Base-by-base conservation (phyloP, 92 coral and sea anemone genomes). In the Epizoanthus stellaris region DNA sequence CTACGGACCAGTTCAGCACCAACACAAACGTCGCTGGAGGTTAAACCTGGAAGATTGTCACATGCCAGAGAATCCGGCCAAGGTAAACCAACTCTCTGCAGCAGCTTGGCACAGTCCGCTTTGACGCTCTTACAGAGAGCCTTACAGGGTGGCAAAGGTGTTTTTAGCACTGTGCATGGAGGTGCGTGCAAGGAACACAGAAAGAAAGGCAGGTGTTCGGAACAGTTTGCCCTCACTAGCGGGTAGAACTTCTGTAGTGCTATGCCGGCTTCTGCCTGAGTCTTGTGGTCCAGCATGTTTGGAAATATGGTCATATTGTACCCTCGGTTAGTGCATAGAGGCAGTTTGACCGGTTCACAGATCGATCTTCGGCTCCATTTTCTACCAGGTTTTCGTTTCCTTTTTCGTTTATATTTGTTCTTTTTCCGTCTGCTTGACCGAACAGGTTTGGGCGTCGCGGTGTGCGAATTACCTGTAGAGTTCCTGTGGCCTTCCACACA, bases 61-160 rank as follows among this genome's bases (percentile, higher is more conserved):
- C 83, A 79, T 7, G 64, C 43, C 13, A 79, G 72, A 13, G 71
- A 42, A 4, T 62, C 60, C 14, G 82, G 82, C 82, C 82, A 77
- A 16, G 71, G 34, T 6, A 77, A 39, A 4, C 54, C 11, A 43
- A n/a, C 5, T 40, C 34, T 45, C 11, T 61, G 38, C 34, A 79
- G 82, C 9, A 77, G 23, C 20, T 60, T 16, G 3, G 5, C 43
- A 40, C 82, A 62, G 12, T 60, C 71, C 25, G 73, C 45, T n/a
- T 79, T 61, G n/a, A 40, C 83, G 59, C 73, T 79, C 34, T 64
- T 59, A 4, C 83, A 63, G 21, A 79, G 20, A 6, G 60, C 64
- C 30, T 71, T 62, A 12, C 83, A 79, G 19, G 83, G 83, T 12
- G 72, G 83, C 17, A 79, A 12, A 4, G 83, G 72, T 5, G 59